Conservation (phyloP, 2,797 vertebrate species). For the Gymnoscopelus microlampas region DNA sequence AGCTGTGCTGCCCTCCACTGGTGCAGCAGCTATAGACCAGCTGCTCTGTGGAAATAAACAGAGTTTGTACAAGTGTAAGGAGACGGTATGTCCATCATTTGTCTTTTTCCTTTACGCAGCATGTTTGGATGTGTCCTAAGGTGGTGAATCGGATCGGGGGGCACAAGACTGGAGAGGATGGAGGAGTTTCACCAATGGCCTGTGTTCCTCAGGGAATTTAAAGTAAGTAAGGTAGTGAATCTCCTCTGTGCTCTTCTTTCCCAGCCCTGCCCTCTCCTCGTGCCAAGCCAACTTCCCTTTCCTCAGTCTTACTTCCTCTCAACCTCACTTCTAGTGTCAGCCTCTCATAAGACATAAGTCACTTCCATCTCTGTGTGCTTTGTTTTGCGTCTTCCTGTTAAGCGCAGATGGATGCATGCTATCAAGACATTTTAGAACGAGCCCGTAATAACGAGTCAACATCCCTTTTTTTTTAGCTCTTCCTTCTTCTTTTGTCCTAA, state of each 20-base stretch:
- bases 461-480: not conserved
- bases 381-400: slow-evolving; percentile 49
- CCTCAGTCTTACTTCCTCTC: slow-evolving; percentile 50
- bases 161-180: no score
- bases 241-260: not conserved
- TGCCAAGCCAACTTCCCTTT: slow-evolving; percentile 62
- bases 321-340: slow-evolving; percentile 44
- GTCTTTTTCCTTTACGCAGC: slow-evolving; percentile 1
- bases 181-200: no score
- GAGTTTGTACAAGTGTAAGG: not conserved
- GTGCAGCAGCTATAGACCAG: slow-evolving; percentile 10
- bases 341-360: slow-evolving; percentile 40
- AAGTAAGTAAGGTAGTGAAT: not conserved
- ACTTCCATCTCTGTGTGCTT: slow-evolving; percentile 6
- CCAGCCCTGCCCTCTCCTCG: slow-evolving; percentile 25
- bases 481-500: slow-evolving; percentile 35
- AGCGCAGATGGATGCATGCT: slow-evolving; percentile 31
- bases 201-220: no score
- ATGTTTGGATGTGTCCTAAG: not conserved
- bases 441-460: slow-evolving; percentile 6
- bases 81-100: not conserved
- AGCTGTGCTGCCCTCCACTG: slow-evolving; percentile 69
- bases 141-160: no score
- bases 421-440: not conserved
- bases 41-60: slow-evolving; percentile 19